Evolutionary conservation across 2,797 vertebrate species (phyloP).

Genomic region (Eulemur mongoz): DNA sequence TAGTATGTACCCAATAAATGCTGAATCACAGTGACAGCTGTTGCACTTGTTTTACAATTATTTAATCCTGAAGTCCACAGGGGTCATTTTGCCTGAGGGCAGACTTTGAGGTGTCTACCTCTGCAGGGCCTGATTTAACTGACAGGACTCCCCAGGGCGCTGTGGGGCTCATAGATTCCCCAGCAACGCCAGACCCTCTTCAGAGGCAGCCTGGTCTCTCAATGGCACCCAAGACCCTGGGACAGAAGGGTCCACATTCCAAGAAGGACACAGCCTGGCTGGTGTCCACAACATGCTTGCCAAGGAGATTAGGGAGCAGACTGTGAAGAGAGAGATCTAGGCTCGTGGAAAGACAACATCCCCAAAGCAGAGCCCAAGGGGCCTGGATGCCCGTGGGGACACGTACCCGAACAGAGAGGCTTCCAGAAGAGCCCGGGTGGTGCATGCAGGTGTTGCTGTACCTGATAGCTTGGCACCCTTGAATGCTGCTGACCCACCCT

Average conservation of each 20-base stretch:
- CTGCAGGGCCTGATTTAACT: neutral
- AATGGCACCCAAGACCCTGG: neutral
- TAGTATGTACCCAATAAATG: neutral
- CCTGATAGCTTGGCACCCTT: neutral
- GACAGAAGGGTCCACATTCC: neutral
- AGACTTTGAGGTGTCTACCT: neutral
- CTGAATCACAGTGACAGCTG: neutral
- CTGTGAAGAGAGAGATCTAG: rapidly evolving
- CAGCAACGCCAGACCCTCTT: neutral
- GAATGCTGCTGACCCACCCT: neutral
- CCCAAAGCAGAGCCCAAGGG: neutral
- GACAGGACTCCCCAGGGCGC: neutral
- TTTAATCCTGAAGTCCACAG: neutral
- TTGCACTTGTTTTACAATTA: neutral
- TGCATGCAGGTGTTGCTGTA: rapidly evolving
- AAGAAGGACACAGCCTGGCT: neutral
- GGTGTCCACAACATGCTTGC: neutral
- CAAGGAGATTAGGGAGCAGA: neutral
- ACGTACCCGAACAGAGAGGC: neutral
- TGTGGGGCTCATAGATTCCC: neutral
- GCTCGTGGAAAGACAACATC: rapidly evolving
- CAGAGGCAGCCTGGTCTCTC: no score
- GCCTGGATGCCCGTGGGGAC: rapidly evolving
- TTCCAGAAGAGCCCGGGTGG: neutral
- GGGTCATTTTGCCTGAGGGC: neutral